Evolutionary conservation across 2,113 vertebrate species (phyloP), one percentile per base, ranked within the genome.

Genomic region (Candoia aspera): DNA sequence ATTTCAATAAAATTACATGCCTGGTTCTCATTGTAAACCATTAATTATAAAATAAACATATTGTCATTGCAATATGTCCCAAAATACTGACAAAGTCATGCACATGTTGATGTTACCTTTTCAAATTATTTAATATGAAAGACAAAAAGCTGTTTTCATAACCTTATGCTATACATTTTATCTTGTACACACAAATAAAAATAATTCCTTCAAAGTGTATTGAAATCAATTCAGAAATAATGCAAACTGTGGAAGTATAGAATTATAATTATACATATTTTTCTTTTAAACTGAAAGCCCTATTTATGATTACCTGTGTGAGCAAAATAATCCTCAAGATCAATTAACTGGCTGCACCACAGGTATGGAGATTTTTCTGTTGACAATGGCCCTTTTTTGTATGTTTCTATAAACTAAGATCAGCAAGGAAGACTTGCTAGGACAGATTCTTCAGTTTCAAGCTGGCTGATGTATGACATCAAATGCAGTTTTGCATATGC

Each of bases 101-200:
- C 62, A 79, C 85, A 57, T 87, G 87, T 86, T 62, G 83, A 53
- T 33, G 6, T 6, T 86, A 79, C 42, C 54, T 92, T 92, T 92
- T 88, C 19, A 83, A 83, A 84, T 88, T 59, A 91, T 93, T 93
- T 90, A 93, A 93, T 93, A 79, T 62, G 55, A 90, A 83, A 92
- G 54, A 93, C 0, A 0, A 93, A 73, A 58, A 91, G 60, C 8
- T 19, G 33, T 88, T 95, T 87, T 92, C 86, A 83, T 6, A 55
- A 93, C 6, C 54, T 88, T 87, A 60, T 68, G 29, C 90, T 62
- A 84, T n/a, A 53, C 86, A 4, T 0, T 85, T 23, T 90, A 92
- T 17, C 92, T 26, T 92, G 59, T 90, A 83, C 0, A 91, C 3
- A 58, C 92, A 53, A 84, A 93, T 90, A 90, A 59, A 57, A 89